Conservation (phyloP, 1,140 invertebrate genomes). For the Pentalonia nigronervosa region DNA sequence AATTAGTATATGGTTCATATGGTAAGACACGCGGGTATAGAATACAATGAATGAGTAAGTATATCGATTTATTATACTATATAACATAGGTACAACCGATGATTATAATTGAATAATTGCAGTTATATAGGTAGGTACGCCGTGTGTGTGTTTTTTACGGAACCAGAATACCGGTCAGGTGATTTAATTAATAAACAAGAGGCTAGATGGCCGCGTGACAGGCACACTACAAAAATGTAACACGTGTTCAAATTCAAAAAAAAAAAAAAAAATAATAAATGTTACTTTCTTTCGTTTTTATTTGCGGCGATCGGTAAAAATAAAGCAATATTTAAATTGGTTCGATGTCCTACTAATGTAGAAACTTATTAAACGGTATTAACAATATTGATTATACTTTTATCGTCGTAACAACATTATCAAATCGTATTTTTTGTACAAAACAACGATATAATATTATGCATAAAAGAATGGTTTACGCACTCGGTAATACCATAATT, state of each 20-base stretch:
- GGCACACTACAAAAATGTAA: background rate
- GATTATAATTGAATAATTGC: background rate
- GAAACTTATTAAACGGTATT: too few relatives aligned
- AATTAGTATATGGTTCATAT: background rate
- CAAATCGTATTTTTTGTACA: background rate
- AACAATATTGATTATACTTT: background rate
- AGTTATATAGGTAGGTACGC: too few relatives aligned
- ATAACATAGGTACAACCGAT: background rate
- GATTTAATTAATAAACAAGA: background rate
- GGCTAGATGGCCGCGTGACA: background rate
- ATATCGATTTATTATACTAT: background rate
- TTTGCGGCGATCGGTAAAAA: background rate
- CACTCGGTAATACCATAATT: background rate
- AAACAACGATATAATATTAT: background rate
- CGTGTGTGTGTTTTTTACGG: background rate
- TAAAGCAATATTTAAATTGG: background rate
- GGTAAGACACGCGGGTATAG: background rate
- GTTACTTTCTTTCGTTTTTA: background rate
- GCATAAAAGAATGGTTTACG: background rate
- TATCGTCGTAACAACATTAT: background rate
- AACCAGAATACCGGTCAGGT: background rate
- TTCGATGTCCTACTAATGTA: background rate
- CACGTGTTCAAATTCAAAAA: background rate
- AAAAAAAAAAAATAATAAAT: background rate
- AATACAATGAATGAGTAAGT: background rate